Evolutionary conservation across 2,113 vertebrate species (phyloP).

Genomic region (Clarias batrachus): DNA sequence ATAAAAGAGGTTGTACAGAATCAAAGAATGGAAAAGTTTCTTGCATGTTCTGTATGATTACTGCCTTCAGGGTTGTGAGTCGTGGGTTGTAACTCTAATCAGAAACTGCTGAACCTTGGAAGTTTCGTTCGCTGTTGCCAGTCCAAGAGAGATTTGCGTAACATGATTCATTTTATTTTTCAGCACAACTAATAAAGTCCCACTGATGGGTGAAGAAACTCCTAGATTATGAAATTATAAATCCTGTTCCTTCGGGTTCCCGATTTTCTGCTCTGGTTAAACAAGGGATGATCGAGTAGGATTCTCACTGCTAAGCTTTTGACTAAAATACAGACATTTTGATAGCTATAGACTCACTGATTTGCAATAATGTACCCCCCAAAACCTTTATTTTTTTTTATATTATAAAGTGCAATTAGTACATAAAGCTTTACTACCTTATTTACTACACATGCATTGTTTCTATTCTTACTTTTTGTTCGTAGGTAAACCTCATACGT

Average conservation of each 20-base stretch:
- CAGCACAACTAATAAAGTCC: conserved; percentile 14
- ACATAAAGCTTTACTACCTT: background rate
- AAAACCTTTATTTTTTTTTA: background rate
- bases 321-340: background rate
- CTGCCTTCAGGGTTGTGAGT: conserved; percentile 13
- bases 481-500: background rate
- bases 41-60: conserved; percentile 13
- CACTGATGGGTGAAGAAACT: background rate
- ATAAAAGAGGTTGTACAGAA: conserved; percentile 28
- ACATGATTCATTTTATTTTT: background rate
- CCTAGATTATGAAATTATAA: background rate
- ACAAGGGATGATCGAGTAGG: background rate
- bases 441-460: background rate
- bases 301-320: background rate
- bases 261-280: background rate
- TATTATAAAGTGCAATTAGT: background rate
- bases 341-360: background rate
- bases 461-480: background rate
- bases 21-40: conserved; percentile 37
- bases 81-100: conserved; percentile 22
- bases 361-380: no score
- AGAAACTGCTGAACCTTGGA: conserved; percentile 20
- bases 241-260: background rate
- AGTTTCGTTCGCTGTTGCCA: background rate
- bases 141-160: conserved; percentile 1